Base-by-base conservation (phyloP, 2,797 vertebrate genomes). In the Uromys caudimaculatus region DNA sequence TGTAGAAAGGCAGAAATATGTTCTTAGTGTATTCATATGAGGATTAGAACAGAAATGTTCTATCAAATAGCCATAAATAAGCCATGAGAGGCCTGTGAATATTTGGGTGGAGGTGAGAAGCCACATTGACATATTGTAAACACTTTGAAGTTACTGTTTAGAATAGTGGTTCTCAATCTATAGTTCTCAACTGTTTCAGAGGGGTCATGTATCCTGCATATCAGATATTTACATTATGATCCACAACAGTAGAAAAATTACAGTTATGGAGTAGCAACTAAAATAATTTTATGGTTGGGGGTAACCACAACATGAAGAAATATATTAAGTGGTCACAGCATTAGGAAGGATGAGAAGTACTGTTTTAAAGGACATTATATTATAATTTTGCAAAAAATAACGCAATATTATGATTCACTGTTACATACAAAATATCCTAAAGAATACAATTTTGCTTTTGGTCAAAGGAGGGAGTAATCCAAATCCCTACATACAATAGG, bases 361-460 rank as follows among this genome's bases (percentile, higher is more conserved):
- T 62, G 23, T 16, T 62, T 14, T 67, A 67, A 50, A 89, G 10
- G 27, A 47, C 3, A 27, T 58, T 50, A 89, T 81, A 71, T 90
- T 81, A 83, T 75, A 44, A 41, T 50, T 14, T 54, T 92, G 44
- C 35, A 54, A 19, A n/a, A 79, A 17, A 8, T 60, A 41, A 89
- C 92, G 44, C 77, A 91, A 44, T 2, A 86, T 73, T 52, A 62
- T 93, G 24, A 0, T 52, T 86, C 81, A 87, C 12, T 50, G 52
- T 90, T 19, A 19, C 24, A 24, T 32, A 76, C 8, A 93, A 12
- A 71, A 62, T 77, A 19, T 64, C 19, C 62, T 91, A 41, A 32
- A 77, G 44, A 91, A 78, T 47, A 19, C 12, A 58, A 35, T 73
- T 95, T 93, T 90, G 41, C 32, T 92, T 78, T 91, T 89, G 47